Conservation (phyloP, 2,888 invertebrate genomes). For the Torymus aiolomorphi region DNA sequence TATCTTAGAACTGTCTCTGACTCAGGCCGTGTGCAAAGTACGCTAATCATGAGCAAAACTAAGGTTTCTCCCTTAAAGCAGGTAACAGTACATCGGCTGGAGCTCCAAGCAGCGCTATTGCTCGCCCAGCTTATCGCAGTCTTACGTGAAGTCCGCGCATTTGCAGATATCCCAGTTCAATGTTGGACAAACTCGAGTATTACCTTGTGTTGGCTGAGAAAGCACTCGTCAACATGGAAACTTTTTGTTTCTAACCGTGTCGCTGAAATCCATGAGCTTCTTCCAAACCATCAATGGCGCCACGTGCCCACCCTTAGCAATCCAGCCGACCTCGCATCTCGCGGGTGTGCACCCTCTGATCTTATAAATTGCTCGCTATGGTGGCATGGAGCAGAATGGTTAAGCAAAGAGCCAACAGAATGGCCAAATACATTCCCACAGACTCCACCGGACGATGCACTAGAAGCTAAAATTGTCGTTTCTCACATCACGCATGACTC, state of each 20-base stretch:
- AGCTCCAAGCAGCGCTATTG: not conserved
- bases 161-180: not conserved
- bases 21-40: too few species aligned
- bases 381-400: slow-evolving; percentile 45
- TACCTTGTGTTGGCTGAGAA: not conserved
- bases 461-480: not conserved
- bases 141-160: not conserved
- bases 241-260: slow-evolving; percentile 51
- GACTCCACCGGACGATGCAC: not conserved
- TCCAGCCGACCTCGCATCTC: slow-evolving; percentile 47
- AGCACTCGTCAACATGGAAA: not conserved
- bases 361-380: slow-evolving; percentile 22
- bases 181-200: not conserved
- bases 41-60: too few species aligned
- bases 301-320: slow-evolving; percentile 42
- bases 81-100: not conserved
- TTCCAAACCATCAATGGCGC: slow-evolving; percentile 19
- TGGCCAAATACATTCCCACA: too few species aligned
- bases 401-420: slow-evolving; percentile 10
- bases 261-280: slow-evolving; percentile 34
- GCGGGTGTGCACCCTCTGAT: slow-evolving; percentile 35
- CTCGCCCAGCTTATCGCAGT: not conserved
- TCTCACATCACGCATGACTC: too few species aligned
- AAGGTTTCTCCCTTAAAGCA: not conserved
- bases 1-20: not conserved